Percentiles rank a stretch among this genome's conserved stretches.
Conservation (phyloP, 2,888 invertebrate genomes). For the Cyrtodaria siliqua region DNA sequence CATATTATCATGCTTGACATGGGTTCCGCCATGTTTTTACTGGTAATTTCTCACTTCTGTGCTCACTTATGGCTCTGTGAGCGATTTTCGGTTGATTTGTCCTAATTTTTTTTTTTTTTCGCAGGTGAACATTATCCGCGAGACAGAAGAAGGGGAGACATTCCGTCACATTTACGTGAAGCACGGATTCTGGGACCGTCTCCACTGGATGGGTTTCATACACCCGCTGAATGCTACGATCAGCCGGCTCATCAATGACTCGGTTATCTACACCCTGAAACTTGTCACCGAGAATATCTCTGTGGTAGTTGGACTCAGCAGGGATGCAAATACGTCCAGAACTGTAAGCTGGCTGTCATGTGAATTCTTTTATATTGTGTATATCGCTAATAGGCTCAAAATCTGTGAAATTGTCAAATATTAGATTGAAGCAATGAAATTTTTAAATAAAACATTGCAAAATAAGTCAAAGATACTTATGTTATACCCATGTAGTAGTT, state of each 20-base stretch:
- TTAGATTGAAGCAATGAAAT: too few relatives aligned
- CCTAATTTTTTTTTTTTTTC: too few relatives aligned
- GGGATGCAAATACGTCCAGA: slow-evolving; percentile 79
- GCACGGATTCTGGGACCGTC: slow-evolving; percentile 33
- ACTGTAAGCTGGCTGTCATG: slow-evolving; percentile 17
- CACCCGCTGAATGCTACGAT: slow-evolving; percentile 89
- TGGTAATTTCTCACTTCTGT: too few relatives aligned
- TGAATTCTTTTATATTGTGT: not conserved
- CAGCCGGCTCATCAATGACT: slow-evolving; percentile 4
- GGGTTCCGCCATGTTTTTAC: too few relatives aligned
- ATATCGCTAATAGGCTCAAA: too few relatives aligned
- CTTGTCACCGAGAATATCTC: slow-evolving; percentile 50
- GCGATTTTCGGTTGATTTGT: too few relatives aligned
- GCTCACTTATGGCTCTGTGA: too few relatives aligned
- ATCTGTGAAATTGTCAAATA: too few relatives aligned
- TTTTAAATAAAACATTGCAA: too few relatives aligned
- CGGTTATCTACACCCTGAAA: slow-evolving; percentile 42
- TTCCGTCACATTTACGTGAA: slow-evolving; percentile 87
- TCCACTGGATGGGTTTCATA: slow-evolving; percentile 90
- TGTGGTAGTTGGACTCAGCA: slow-evolving; percentile 50
- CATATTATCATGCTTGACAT: too few relatives aligned
- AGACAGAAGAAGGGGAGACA: slow-evolving; percentile 93
- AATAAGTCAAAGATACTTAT: too few relatives aligned
- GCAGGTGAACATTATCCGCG: slow-evolving; percentile 92
- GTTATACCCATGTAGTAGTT: too few relatives aligned